These are phyloP conservation scores for Propithecus deckenii DNA, from an alignment of 2,797 vertebrate species.

Conservation along the genomic window DNA sequence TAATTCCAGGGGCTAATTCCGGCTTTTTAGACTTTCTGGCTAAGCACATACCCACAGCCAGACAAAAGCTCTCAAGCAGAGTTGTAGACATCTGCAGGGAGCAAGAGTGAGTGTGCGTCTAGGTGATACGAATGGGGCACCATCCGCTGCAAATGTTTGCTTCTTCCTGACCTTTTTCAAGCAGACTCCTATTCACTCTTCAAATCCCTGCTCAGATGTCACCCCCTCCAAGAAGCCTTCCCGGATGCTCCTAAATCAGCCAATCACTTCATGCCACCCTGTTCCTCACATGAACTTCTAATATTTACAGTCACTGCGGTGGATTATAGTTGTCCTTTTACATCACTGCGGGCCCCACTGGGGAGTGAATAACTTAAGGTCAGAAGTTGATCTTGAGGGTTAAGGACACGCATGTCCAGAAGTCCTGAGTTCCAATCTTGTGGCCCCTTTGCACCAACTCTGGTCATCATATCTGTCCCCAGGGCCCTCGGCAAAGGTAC, in stretches of 20 bases:
- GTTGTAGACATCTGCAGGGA: not conserved
- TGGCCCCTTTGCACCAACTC: not conserved
- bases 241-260: not conserved
- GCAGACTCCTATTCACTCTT: not conserved
- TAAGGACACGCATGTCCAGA: not conserved
- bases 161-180: not conserved
- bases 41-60: not conserved
- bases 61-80: not conserved
- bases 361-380: not conserved
- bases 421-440: not conserved
- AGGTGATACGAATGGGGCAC: not conserved
- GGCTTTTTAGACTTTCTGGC: not conserved
- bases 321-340: not conserved
- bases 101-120: not conserved
- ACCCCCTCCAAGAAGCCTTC: not conserved
- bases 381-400: not conserved
- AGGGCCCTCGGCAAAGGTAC: not conserved
- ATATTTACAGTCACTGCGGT: not conserved
- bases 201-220: not conserved
- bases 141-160: not conserved
- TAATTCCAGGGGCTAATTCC: not conserved
- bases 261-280: not conserved
- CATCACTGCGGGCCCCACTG: not conserved
- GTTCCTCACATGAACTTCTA: not conserved
- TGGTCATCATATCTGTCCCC: not conserved